Evolutionary conservation across 1,140 invertebrate species (phyloP).

Genomic region (Nilaparvata lugens): DNA sequence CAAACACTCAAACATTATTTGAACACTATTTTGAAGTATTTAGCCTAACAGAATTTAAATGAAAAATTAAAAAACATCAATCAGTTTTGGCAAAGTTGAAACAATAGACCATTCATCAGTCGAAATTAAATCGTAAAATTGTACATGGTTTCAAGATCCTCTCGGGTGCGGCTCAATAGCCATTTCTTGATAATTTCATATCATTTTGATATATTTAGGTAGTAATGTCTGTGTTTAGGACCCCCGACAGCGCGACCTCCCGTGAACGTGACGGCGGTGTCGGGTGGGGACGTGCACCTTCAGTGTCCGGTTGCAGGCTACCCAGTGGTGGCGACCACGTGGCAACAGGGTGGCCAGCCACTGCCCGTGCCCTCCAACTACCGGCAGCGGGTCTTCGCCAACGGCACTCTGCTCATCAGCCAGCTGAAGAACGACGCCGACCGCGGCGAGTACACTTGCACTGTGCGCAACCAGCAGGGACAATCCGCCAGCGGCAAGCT

Average conservation of each 20-base stretch:
- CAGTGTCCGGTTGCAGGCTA: slow-evolving; percentile 83
- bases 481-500: slow-evolving; percentile 61
- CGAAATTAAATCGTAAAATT: no score
- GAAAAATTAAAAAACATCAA: no score
- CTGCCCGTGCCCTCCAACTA: slow-evolving; percentile 42
- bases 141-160: no score
- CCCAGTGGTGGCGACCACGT: slow-evolving; percentile 58
- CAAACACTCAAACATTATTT: no score
- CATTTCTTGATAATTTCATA: no score
- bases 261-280: slow-evolving; percentile 71
- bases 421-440: slow-evolving; percentile 53
- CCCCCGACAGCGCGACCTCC: slow-evolving; percentile 72
- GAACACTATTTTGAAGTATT: no score
- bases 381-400: slow-evolving; percentile 49
- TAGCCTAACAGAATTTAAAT: no score
- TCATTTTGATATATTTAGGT: no score
- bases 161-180: no score
- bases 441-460: slow-evolving; percentile 69
- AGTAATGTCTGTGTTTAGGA: slow-evolving; percentile 43
- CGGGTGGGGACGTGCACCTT: slow-evolving; percentile 64
- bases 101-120: no score
- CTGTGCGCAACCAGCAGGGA: slow-evolving; percentile 64
- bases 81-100: no score
- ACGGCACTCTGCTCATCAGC: slow-evolving; percentile 66
- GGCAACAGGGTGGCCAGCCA: slow-evolving; percentile 40